These are phyloP conservation scores for Labeo catla DNA, from an alignment of 2,113 vertebrate genomes.

Conservation along the genomic window DNA sequence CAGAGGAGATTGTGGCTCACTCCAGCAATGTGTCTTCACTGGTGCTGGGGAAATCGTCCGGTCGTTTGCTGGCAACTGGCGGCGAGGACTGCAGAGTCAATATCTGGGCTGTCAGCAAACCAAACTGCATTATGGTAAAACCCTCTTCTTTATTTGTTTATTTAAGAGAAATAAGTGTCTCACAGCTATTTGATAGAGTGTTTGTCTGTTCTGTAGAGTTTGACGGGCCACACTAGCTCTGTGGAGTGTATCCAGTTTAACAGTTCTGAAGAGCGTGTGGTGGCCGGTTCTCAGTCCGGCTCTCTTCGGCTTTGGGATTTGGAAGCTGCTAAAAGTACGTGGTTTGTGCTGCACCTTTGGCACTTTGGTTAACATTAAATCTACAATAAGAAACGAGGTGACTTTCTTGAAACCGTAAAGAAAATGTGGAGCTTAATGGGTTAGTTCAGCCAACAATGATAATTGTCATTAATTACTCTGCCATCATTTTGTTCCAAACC, in stretches of 20 bases:
- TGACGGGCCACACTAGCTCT: constrained; percentile 88
- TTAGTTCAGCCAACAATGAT: too few species aligned
- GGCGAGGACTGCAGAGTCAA: constrained; percentile 95
- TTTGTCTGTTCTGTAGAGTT: constrained; percentile 78
- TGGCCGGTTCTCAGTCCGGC: constrained; percentile 92
- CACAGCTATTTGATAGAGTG: not conserved
- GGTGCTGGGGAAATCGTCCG: constrained; percentile 88
- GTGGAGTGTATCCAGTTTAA: constrained; percentile 94
- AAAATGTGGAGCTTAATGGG: not conserved
- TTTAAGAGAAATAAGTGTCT: not conserved
- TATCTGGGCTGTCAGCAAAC: constrained; percentile 94
- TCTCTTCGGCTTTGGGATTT: constrained; percentile 95
- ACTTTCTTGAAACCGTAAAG: not conserved
- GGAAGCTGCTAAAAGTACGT: constrained; percentile 95
- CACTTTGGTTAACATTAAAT: not conserved
- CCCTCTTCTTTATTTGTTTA: not conserved
- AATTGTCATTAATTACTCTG: too few species aligned
- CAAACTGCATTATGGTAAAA: constrained; percentile 96
- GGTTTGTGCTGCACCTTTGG: not conserved
- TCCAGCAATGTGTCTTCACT: constrained; percentile 87
- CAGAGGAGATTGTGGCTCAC: constrained; percentile 94
- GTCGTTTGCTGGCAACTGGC: constrained; percentile 90
- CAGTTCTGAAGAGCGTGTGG: constrained; percentile 87
- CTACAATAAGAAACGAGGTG: not conserved
- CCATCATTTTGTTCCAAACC: too few species aligned